Base-by-base conservation (phyloP, 1,140 invertebrate species). In the Psilanteris sp. region DNA sequence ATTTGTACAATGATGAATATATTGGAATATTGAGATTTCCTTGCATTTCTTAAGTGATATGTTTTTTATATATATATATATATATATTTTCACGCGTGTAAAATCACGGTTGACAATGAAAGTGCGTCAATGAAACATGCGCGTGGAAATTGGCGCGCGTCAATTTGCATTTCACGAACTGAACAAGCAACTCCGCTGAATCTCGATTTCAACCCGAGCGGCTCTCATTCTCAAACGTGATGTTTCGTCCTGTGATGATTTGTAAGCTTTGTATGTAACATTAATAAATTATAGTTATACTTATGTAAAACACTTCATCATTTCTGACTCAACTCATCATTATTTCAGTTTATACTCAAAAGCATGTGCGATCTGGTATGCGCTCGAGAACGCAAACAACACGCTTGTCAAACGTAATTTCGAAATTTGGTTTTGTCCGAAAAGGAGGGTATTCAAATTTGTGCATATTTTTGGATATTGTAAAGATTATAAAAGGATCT, bases 1-100 rank as follows among this genome's bases (percentile, higher is more conserved):
- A 44, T 54, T 46, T 61, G 48, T 73, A 48, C 14, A 57, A 82
- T 55, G 64, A 74, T 50, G 52, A 55, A 78, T 76, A 78, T 71
- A 80, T 77, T 78, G 64, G 64, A 76, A 79, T 70, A 77, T 73
- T 76, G 77, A 82, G 77, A 80, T 84, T 83, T 64, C 59, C 66
- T 80, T 75, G 59, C 57, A 71, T 68, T 48, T 77, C 26, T 74
- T 77, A 59, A 50, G 57, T 70, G 64, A 59, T 77, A n/a, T n/a
- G n/a, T n/a, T n/a, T n/a, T n/a, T n/a, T n/a, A n/a, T n/a, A n/a
- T n/a, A n/a, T n/a, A n/a, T n/a, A n/a, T n/a, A n/a, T n/a, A n/a
- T n/a, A n/a, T n/a, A 61, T 59, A 41, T 6, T 61, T 50, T 41
- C 62, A 64, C 66, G 55, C 20, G 43, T 44, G 55, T 54, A 55